These are phyloP conservation scores for Leptinotarsa defecta DNA, from an alignment of 1,140 invertebrate genomes.

Conservation along the genomic window DNA sequence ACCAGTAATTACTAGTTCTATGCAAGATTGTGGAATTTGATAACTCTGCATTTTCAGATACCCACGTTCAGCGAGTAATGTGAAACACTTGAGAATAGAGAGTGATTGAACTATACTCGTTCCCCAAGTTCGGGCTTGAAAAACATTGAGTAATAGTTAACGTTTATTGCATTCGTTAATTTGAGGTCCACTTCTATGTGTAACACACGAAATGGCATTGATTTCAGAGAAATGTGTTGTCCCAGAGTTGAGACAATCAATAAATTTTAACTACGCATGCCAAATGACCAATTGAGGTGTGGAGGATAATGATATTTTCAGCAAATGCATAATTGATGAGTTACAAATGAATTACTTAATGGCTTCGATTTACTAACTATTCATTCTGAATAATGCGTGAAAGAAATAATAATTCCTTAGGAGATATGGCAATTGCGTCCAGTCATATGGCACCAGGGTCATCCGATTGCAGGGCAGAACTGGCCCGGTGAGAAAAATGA, in stretches of 20 bases:
- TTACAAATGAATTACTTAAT: not conserved
- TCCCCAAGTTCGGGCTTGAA: not conserved
- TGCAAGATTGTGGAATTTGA: not conserved
- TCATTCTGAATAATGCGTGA: too few species aligned
- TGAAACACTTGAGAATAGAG: not conserved
- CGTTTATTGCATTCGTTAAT: not conserved
- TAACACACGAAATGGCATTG: too few species aligned
- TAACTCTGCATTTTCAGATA: not conserved
- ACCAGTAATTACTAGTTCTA: not conserved
- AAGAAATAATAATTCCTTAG: not conserved
- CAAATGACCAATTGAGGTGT: not conserved
- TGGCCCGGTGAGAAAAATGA: too few species aligned
- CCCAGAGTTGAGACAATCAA: not conserved
- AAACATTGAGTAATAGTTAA: not conserved
- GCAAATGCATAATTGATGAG: conserved; percentile 6
- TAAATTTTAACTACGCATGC: not conserved
- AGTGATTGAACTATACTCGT: not conserved
- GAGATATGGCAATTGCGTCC: not conserved
- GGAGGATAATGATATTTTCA: not conserved
- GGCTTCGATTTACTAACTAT: not conserved
- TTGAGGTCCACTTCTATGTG: not conserved
- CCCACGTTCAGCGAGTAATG: not conserved
- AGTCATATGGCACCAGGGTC: too few species aligned
- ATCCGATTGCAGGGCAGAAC: too few species aligned
- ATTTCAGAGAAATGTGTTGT: too few species aligned